A percentile compares a stretch with the other conserved stretches of the same genome.
phyloP scores from a whole-genome alignment of 2,113 vertebrate genomes.

The Gasterosteus aculeatus region DNA sequence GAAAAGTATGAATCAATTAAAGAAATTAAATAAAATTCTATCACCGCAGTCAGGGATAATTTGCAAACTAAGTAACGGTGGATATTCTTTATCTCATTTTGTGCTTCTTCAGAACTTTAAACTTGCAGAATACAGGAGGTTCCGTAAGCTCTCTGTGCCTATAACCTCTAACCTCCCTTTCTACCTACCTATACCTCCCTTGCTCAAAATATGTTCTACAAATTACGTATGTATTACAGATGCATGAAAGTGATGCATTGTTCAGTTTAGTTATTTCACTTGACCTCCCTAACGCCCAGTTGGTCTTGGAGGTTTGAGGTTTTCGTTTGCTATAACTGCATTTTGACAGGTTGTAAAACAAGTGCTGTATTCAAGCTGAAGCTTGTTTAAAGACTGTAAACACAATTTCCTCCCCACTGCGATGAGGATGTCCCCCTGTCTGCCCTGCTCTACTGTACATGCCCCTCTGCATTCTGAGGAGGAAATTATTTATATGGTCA shows the following conservation, averaged over 20 bases:
- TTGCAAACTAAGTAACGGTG: slow-evolving; percentile 6
- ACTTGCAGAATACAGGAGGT: background rate
- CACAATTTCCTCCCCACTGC: slow-evolving; percentile 9
- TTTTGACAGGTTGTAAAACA: slow-evolving; percentile 22
- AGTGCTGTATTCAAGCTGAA: slow-evolving; percentile 5
- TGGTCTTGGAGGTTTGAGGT: background rate
- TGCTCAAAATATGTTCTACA: background rate
- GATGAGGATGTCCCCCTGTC: slow-evolving; percentile 31
- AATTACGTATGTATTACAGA: background rate
- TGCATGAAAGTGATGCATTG: background rate
- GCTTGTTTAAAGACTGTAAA: slow-evolving; percentile 14
- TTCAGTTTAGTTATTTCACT: background rate
- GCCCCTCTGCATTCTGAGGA: slow-evolving; percentile 41
- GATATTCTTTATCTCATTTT: background rate
- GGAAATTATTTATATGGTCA: slow-evolving; percentile 69
- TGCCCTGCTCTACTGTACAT: slow-evolving; percentile 13
- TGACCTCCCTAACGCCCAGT: background rate
- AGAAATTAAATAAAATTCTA: slow-evolving; percentile 33
- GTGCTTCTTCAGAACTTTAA: slow-evolving; percentile 20
- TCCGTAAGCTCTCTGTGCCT: background rate
- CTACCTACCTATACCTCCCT: no score
- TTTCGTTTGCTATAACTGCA: slow-evolving; percentile 19
- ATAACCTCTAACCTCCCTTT: background rate
- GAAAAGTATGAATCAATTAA: slow-evolving; percentile 49
- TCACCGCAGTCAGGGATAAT: slow-evolving; percentile 18